These are phyloP conservation scores for Chaetops frenatus DNA, from an alignment of 2,113 vertebrate species.

Conservation along the genomic window DNA sequence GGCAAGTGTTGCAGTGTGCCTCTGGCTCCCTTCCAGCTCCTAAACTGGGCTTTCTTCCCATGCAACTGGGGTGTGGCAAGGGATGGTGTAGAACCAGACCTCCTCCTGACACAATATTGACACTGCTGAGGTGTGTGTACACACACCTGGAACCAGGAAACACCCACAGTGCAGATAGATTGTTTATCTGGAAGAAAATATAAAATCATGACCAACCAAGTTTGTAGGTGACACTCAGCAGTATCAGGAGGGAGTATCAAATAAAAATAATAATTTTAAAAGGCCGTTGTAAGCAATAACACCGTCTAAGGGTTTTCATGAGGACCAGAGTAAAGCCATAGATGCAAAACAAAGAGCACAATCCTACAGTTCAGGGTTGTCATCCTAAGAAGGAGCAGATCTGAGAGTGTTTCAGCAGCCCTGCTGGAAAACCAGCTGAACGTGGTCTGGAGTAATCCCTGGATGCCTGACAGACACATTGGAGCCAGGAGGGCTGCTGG, in stretches of 20 bases:
- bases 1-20: not conserved
- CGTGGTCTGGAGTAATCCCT: not conserved
- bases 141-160: not conserved
- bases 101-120: conserved; percentile 20
- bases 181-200: conserved; percentile 3
- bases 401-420: not conserved
- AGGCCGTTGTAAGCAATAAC: not conserved
- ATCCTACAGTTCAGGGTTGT: not conserved
- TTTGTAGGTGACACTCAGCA: not conserved
- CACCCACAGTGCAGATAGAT: not conserved
- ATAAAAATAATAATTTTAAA: not conserved
- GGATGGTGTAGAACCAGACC: not conserved
- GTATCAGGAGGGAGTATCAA: not conserved
- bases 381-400: not conserved
- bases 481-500: not conserved
- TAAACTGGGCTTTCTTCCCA: conserved; percentile 2
- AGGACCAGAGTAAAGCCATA: not conserved
- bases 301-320: not conserved
- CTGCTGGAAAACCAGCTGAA: not conserved
- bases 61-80: not conserved
- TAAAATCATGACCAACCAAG: not conserved
- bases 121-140: not conserved
- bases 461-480: not conserved
- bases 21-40: not conserved
- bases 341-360: not conserved